Evolutionary conservation across 2,888 invertebrate genomes (phyloP).

Genomic region (Trachelus troglodyta): DNA sequence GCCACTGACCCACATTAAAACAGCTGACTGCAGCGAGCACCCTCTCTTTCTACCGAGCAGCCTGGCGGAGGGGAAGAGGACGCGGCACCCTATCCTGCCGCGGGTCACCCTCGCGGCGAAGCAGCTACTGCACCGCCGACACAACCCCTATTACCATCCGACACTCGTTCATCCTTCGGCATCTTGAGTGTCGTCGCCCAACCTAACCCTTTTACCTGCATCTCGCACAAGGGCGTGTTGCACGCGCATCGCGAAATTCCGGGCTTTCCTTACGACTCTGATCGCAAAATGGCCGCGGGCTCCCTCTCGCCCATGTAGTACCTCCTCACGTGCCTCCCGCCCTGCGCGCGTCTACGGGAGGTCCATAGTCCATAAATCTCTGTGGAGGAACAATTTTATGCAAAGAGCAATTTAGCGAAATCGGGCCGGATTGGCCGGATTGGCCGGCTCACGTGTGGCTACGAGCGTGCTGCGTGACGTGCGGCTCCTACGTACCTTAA

Average conservation of each 20-base stretch:
- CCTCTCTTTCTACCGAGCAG: background rate
- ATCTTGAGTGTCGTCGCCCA: background rate
- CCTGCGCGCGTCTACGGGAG: background rate
- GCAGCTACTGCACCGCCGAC: background rate
- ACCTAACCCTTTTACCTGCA: background rate
- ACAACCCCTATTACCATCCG: background rate
- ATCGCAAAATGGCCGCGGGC: conserved; percentile 21
- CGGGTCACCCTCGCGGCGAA: conserved; percentile 33
- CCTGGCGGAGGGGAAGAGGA: background rate
- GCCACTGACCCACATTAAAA: conserved; percentile 58
- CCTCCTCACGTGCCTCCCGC: background rate
- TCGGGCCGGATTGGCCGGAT: background rate
- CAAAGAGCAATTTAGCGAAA: conserved; percentile 29
- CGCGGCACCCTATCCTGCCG: conserved; percentile 27
- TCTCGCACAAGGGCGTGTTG: background rate
- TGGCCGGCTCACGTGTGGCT: background rate
- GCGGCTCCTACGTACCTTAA: too few species aligned
- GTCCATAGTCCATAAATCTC: conserved; percentile 14
- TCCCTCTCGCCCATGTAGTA: conserved; percentile 15
- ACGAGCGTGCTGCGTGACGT: background rate
- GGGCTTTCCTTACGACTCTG: background rate
- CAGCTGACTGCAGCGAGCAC: conserved; percentile 49
- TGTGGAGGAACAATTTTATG: conserved; percentile 28
- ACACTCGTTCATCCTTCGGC: background rate
- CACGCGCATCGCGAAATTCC: background rate